phyloP scores from a whole-genome alignment of 2,113 vertebrate genomes.

The Mellivora capensis region DNA sequence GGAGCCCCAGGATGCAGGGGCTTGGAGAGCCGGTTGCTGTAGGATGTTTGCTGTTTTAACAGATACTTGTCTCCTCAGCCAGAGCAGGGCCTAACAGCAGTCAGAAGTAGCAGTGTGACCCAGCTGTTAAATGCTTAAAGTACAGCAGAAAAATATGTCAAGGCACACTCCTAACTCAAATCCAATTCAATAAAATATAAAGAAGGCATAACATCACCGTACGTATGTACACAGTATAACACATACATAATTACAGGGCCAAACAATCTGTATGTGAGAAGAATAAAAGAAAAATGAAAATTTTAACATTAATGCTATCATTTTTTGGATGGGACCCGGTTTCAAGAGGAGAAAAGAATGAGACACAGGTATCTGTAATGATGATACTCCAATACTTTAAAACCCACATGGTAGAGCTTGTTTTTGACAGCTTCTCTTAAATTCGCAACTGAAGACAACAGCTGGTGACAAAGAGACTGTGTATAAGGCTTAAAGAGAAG shows the following conservation, averaged over 20 bases:
- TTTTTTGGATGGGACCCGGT: not conserved
- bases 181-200: not conserved
- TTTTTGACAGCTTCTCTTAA: not conserved
- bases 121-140: not conserved
- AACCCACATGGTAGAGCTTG: not conserved
- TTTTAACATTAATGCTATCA: not conserved
- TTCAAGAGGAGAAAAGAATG: not conserved
- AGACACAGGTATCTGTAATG: not conserved
- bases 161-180: not conserved
- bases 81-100: not conserved
- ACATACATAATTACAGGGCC: not conserved
- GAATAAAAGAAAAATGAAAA: conserved; percentile 25
- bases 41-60: not conserved
- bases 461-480: not conserved
- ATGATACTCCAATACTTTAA: not conserved
- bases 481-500: not conserved
- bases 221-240: not conserved
- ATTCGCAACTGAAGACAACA: not conserved
- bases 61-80: conserved; percentile 46
- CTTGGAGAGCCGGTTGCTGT: not conserved
- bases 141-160: not conserved
- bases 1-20: not conserved
- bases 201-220: not conserved
- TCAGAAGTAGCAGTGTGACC: not conserved
- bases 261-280: not conserved